Conservation (phyloP, 2,113 vertebrate genomes). For the Forbesichthys agassizii region DNA sequence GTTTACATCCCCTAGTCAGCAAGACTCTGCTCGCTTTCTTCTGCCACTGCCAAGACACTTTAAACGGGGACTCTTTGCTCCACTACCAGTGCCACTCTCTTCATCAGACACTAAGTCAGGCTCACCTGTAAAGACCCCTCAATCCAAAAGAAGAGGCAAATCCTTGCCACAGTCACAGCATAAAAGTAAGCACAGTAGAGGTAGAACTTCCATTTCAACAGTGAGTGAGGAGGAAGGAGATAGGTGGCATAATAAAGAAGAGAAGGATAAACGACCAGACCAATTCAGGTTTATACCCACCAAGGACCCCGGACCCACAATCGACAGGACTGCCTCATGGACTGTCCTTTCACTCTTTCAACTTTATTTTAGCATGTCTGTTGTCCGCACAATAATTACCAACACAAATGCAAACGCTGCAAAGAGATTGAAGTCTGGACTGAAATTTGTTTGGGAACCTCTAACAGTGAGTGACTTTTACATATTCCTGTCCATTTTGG, state of each 20-base stretch:
- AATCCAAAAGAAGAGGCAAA: background rate
- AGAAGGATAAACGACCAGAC: background rate
- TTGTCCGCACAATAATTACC: conserved; percentile 5
- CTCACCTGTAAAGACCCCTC: background rate
- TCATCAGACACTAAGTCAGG: background rate
- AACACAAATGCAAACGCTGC: conserved; percentile 26
- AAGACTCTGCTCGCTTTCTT: background rate
- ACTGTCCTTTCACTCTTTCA: conserved; percentile 24
- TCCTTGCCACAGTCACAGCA: background rate
- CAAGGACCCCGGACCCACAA: conserved; percentile 11
- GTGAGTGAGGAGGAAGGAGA: background rate
- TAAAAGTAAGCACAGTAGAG: background rate
- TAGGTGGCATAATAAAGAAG: background rate
- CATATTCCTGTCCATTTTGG: background rate
- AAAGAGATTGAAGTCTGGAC: background rate
- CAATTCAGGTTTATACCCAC: background rate
- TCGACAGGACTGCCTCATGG: background rate
- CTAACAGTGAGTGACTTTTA: conserved; percentile 7
- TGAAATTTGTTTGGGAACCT: background rate
- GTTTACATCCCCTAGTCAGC: background rate
- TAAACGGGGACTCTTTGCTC: background rate
- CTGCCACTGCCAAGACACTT: background rate
- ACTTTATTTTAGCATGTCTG: conserved; percentile 17
- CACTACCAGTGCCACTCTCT: background rate
- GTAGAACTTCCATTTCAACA: too few species aligned